Percentiles rank a stretch among this genome's conserved stretches.
phyloP scores from a whole-genome alignment of 2,797 vertebrate species.

The Borostomias antarcticus region DNA sequence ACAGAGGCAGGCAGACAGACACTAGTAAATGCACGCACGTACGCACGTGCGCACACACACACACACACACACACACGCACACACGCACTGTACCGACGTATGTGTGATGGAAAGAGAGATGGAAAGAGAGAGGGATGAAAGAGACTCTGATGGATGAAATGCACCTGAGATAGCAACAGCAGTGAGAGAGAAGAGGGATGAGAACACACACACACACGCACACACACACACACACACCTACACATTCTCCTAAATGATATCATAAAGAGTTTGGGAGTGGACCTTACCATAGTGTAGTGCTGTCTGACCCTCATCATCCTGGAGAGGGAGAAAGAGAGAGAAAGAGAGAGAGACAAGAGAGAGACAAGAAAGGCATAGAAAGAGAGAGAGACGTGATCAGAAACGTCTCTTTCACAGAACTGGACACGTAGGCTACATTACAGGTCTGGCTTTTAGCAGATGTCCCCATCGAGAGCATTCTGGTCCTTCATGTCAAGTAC shows the following conservation, averaged over 20 bases:
- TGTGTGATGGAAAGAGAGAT: too few species aligned
- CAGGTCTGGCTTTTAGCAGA: too few species aligned
- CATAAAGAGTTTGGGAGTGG: background rate
- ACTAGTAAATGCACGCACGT: constrained; percentile 25
- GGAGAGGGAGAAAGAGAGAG: constrained; percentile 65
- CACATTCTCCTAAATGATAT: background rate
- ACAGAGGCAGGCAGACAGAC: constrained; percentile 18
- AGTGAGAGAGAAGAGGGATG: constrained; percentile 40
- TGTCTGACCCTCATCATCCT: constrained; percentile 98
- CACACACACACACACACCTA: background rate
- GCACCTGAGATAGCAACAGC: constrained; percentile 39
- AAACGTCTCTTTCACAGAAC: too few species aligned
- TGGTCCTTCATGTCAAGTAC: too few species aligned
- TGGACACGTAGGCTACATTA: too few species aligned
- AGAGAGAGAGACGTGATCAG: too few species aligned
- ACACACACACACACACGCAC: constrained; percentile 8
- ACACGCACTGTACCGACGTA: background rate
- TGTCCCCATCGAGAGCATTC: too few species aligned
- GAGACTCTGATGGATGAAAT: constrained; percentile 54
- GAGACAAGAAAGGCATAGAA: background rate
- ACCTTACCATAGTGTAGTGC: constrained; percentile 96
- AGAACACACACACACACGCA: background rate
- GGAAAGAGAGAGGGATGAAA: constrained; percentile 46
- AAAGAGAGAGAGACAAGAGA: too few species aligned
- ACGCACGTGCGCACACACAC: constrained; percentile 7